Base-by-base conservation (phyloP, 2,888 invertebrate genomes). In the Lydus trimaculatus region DNA sequence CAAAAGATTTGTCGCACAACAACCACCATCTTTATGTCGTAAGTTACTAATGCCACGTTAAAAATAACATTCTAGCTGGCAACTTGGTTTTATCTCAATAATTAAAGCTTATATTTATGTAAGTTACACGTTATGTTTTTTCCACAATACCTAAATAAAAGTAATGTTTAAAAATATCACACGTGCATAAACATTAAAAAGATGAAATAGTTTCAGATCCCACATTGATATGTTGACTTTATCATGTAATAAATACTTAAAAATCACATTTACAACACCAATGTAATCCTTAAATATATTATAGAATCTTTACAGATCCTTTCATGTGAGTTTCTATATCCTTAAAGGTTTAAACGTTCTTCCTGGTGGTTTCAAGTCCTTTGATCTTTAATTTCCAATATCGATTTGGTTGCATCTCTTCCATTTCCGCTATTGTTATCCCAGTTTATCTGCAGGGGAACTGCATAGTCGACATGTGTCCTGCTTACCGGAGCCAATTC, bases 381-480 rank as follows among this genome's bases (percentile, higher is more conserved):
- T 48, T 48, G 48, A 48, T 48, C 48, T 48, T 48, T 48, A 48
- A 23, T 85, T 86, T 86, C 86, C 80, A 87, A 86, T 87, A 86
- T 86, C 86, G 85, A 82, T 84, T 79, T 79, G 79, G 73, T 75
- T 79, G 79, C 79, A 78, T 79, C 78, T 78, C 74, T 79, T 79
- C 83, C 86, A 87, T 87, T 87, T 88, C 87, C 87, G 87, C 85
- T 83, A 85, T 84, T 85, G 87, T 88, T 87, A 87, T 87, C 87
- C 87, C 84, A 83, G 84, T 87, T 88, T 87, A 87, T 87, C 86
- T 87, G 86, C 85, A 85, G 84, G 88, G 88, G 87, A 88, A 87
- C 86, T 87, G 87, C 86, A 82, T 81, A 83, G 84, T 82, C 83
- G 84, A 87, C 87, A 86, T 86, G 86, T 88, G 87, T 89, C 84